A percentile compares a stretch with the other conserved stretches of the same genome.
Evolutionary conservation across 2,113 vertebrate genomes (phyloP).

Genomic region (Epinephelus lanceolatus): DNA sequence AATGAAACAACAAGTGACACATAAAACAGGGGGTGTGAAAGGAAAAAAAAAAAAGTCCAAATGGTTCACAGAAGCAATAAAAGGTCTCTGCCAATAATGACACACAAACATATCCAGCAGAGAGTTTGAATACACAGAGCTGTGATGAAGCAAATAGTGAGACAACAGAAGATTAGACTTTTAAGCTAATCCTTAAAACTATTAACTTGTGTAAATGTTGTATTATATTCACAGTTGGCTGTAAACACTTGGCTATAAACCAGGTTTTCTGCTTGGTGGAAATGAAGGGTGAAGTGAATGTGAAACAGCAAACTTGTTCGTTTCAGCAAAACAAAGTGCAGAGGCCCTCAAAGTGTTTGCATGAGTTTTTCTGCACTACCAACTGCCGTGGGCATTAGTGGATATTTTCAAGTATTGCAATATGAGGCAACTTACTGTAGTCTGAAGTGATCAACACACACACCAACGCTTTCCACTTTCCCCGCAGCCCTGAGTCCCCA

Average conservation of each 20-base stretch:
- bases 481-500: not conserved
- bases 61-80: constrained; percentile 55
- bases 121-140: constrained; percentile 52
- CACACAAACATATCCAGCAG: constrained; percentile 37
- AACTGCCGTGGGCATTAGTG: not conserved
- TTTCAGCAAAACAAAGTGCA: not conserved
- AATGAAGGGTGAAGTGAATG: not conserved
- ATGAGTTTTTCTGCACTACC: constrained; percentile 7
- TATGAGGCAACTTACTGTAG: constrained; percentile 2
- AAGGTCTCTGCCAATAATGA: constrained; percentile 57
- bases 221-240: constrained; percentile 34
- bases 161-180: constrained; percentile 34
- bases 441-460: constrained; percentile 9
- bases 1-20: constrained; percentile 65
- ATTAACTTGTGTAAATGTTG: constrained; percentile 14
- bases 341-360: not conserved
- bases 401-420: not conserved
- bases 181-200: constrained; percentile 38
- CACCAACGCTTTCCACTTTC: not conserved
- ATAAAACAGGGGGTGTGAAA: constrained; percentile 57
- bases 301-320: constrained; percentile 16
- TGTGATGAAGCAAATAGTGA: constrained; percentile 43
- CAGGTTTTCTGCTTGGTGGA: constrained; percentile 9
- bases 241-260: constrained; percentile 5
- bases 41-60: constrained; percentile 19